phyloP scores from a whole-genome alignment of 1,140 invertebrate species.

The Drusus annulatus region DNA sequence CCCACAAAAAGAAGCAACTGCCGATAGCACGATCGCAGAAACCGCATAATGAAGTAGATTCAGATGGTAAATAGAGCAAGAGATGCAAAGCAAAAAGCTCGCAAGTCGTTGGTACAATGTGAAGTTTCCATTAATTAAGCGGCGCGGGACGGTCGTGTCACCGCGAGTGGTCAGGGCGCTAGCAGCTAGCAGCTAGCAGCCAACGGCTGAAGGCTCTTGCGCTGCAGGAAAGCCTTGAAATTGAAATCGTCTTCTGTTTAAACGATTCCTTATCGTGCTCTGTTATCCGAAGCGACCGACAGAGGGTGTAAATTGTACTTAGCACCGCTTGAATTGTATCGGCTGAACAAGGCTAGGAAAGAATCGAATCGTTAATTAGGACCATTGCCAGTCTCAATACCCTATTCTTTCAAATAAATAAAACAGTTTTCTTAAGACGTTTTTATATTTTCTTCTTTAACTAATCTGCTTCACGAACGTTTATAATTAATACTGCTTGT shows the following conservation, averaged over 20 bases:
- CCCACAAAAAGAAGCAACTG: neutral
- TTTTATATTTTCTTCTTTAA: too few relatives aligned
- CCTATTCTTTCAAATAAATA: neutral
- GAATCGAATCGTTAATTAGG: constrained; percentile 20
- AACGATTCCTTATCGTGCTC: constrained; percentile 35
- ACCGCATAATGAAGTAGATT: constrained; percentile 35
- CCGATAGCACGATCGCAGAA: constrained; percentile 24
- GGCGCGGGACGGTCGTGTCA: neutral
- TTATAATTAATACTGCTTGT: too few relatives aligned
- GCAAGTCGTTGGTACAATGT: constrained; percentile 5
- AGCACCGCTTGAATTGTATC: neutral
- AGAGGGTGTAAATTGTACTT: constrained; percentile 7
- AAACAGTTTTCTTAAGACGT: too few relatives aligned
- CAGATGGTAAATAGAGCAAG: constrained; percentile 36
- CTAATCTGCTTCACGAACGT: too few relatives aligned
- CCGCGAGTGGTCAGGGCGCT: constrained; percentile 11
- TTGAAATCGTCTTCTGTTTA: constrained; percentile 35
- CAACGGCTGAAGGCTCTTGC: neutral
- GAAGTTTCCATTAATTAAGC: constrained; percentile 29
- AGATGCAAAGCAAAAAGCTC: constrained; percentile 11
- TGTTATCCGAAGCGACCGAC: constrained; percentile 21
- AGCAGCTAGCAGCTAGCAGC: neutral
- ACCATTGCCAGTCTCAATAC: neutral
- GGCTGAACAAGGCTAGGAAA: constrained; percentile 1
- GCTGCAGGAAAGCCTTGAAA: constrained; percentile 8